phyloP scores from a whole-genome alignment of 2,888 invertebrate genomes.

The Ichneumoninae sp. region DNA sequence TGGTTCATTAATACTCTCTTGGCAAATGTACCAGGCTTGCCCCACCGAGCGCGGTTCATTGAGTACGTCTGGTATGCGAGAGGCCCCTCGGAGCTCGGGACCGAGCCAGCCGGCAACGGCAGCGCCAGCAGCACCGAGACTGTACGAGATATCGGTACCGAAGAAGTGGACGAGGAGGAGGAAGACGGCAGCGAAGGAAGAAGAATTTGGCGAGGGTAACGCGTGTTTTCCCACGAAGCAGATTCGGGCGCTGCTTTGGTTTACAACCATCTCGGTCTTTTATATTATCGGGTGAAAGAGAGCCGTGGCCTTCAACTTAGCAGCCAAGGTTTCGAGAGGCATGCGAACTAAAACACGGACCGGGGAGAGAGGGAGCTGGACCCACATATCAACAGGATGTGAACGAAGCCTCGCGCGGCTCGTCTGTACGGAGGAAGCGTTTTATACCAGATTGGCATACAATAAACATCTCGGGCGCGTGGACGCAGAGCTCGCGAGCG shows the following conservation, averaged over 20 bases:
- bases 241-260: conserved; percentile 43
- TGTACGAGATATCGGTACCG: conserved; percentile 36
- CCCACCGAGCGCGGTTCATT: conserved; percentile 75
- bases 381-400: conserved; percentile 15
- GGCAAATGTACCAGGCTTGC: conserved; percentile 58
- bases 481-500: background rate
- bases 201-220: conserved; percentile 68
- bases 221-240: conserved; percentile 49
- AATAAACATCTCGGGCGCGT: conserved; percentile 50
- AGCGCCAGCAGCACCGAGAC: conserved; percentile 22
- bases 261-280: conserved; percentile 31
- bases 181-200: conserved; percentile 33
- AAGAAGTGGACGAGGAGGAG: conserved; percentile 28
- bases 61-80: conserved; percentile 82
- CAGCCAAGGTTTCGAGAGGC: conserved; percentile 75
- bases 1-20: conserved; percentile 73
- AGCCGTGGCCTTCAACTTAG: conserved; percentile 75
- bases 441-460: conserved; percentile 69
- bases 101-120: conserved; percentile 46
- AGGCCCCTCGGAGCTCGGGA: conserved; percentile 66
- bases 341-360: conserved; percentile 69
- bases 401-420: background rate
- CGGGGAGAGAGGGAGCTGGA: conserved; percentile 23
- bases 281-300: conserved; percentile 49
- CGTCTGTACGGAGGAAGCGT: conserved; percentile 66